A percentile compares a stretch with the other conserved stretches of the same genome.
These are phyloP conservation scores for Sigmodon hispidus DNA, from an alignment of 2,113 vertebrate species.

Conservation along the genomic window DNA sequence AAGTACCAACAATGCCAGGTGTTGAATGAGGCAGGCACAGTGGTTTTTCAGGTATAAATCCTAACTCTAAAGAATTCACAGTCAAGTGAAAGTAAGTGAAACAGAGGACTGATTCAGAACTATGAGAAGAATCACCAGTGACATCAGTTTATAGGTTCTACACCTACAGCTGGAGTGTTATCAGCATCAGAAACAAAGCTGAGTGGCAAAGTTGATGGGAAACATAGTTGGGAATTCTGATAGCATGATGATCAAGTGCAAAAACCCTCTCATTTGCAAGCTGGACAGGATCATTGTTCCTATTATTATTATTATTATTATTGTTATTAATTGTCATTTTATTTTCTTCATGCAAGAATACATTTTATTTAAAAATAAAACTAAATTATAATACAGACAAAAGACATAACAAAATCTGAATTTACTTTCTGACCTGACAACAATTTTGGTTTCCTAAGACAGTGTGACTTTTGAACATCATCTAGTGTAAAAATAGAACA, in stretches of 20 bases:
- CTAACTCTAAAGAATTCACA: not conserved
- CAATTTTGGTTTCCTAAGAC: not conserved
- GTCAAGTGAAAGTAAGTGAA: not conserved
- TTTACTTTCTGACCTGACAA: not conserved
- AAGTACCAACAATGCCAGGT: not conserved
- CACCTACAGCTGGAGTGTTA: rapidly evolving
- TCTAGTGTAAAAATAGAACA: not conserved
- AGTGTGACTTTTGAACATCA: not conserved
- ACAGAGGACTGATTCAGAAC: not conserved
- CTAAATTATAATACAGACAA: not conserved
- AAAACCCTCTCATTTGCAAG: not conserved
- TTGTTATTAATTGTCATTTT: not conserved
- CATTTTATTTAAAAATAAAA: not conserved
- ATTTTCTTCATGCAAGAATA: not conserved
- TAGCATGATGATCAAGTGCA: not conserved
- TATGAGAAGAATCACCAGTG: not conserved
- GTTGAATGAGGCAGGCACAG: not conserved
- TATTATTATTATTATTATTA: not conserved
- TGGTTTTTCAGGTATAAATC: not conserved
- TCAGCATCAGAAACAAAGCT: not conserved
- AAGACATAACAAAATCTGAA: not conserved
- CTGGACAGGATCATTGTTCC: not conserved
- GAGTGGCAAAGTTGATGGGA: not conserved
- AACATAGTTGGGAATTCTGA: not conserved
- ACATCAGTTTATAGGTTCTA: no score